phyloP scores from a whole-genome alignment of 2,797 vertebrate species.

The Cryptoprocta ferox region DNA sequence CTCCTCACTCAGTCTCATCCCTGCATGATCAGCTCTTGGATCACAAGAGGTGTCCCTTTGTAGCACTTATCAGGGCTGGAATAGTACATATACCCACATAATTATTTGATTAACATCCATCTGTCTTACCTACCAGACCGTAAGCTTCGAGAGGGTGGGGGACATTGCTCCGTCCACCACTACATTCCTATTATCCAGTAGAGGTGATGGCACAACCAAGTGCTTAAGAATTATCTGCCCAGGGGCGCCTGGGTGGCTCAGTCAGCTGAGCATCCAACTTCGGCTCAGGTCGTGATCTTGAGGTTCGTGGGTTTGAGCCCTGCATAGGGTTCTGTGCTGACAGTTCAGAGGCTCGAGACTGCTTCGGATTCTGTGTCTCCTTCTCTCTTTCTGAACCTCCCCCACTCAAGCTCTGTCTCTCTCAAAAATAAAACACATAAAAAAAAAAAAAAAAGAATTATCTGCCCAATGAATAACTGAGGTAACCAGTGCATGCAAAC shows the following conservation, averaged over 20 bases:
- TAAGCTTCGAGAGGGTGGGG: background rate
- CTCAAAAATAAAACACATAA: no score
- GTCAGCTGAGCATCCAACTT: no score
- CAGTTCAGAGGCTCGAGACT: no score
- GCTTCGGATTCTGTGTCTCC: no score
- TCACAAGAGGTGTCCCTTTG: background rate
- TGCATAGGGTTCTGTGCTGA: no score
- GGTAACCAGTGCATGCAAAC: background rate
- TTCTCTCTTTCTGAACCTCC: no score
- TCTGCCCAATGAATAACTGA: background rate
- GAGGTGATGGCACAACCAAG: background rate
- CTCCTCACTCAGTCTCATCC: background rate
- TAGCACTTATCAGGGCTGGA: background rate
- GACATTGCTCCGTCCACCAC: background rate
- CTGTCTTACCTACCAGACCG: background rate
- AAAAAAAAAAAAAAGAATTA: no score
- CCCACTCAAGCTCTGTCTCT: no score
- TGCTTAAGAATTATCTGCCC: background rate
- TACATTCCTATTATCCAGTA: background rate
- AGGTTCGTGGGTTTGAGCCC: no score
- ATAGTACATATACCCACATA: background rate
- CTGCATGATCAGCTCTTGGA: background rate
- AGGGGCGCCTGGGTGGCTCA: no score
- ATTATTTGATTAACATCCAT: background rate
- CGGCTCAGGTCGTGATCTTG: no score